Evolutionary conservation across 2,797 vertebrate genomes (phyloP), one percentile per base, ranked within the genome.

Genomic region (Aeoliscus strigatus): DNA sequence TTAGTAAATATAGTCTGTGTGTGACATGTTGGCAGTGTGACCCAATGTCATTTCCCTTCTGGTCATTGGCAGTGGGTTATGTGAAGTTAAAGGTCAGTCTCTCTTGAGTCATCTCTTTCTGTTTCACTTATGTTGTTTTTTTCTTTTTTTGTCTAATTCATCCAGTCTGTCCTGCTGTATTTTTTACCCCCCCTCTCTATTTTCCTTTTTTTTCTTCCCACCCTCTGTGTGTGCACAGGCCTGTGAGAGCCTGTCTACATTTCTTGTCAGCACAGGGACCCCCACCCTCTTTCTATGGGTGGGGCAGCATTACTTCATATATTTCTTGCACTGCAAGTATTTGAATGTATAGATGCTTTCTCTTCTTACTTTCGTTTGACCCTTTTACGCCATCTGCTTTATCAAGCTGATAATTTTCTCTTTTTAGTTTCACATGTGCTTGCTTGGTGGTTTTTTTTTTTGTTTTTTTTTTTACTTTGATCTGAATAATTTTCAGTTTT

Each of bases 211-310:
- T 10, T 27, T 27, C 13, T 24, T 17, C 13, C 0, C 6, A 10
- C 21, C 32, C 25, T 18, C 14, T 41, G 40, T 52, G 58, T 59
- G 29, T 47, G 55, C 51, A 27, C 11, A 38, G 59, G 67, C 73
- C 57, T 83, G 77, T 70, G 56, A 48, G 51, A 65, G 65, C 75
- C 56, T 79, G 73, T 23, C 48, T 69, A 40, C 28, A n/a, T 16
- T 34, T 56, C 71, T 56, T 79, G 73, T 71, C 45, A 44, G 35
- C 55, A 54, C 70, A 63, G 44, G 48, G 39, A 2, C 36, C 28
- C 14, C 18, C 11, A 29, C 33, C 18, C 26, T 14, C 11, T 32
- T 12, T 35, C 17, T 31, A 8, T 35, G 57, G 66, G 59, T 45
- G 54, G 52, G 48, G 51, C n/a, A n/a, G 32, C 33, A 69, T 71